These are phyloP conservation scores for Drosophila lini DNA, from an alignment of 1,140 invertebrate genomes.

Conservation along the genomic window DNA sequence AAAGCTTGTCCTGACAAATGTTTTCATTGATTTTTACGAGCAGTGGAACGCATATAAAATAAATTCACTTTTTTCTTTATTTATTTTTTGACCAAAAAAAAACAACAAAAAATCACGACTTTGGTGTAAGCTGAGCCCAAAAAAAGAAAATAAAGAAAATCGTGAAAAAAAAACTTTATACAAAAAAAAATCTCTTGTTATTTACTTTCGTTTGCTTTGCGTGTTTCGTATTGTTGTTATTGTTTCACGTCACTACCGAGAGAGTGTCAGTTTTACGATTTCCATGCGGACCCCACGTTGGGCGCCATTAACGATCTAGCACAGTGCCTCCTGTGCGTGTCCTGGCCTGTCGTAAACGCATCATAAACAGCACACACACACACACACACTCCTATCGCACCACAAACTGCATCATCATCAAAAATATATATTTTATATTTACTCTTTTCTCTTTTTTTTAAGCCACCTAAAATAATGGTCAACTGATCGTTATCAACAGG, in stretches of 20 bases:
- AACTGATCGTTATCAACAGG: slow-evolving; percentile 28
- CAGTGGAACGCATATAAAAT: slow-evolving; percentile 70
- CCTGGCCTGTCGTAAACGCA: slow-evolving; percentile 71
- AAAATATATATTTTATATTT: slow-evolving; percentile 39
- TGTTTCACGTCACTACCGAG: slow-evolving; percentile 18
- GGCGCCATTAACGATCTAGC: slow-evolving; percentile 39
- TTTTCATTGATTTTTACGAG: slow-evolving; percentile 82
- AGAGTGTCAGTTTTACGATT: slow-evolving; percentile 49
- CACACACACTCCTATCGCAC: neutral
- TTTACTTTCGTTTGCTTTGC: slow-evolving; percentile 46
- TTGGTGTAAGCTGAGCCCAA: slow-evolving; percentile 21
- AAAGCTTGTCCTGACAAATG: slow-evolving; percentile 54
- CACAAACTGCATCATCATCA: slow-evolving; percentile 44
- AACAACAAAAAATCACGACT: slow-evolving; percentile 20
- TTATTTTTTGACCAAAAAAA: slow-evolving; percentile 20
- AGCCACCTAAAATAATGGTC: slow-evolving; percentile 20
- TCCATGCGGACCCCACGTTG: slow-evolving; percentile 44
- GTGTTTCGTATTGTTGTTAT: slow-evolving; percentile 11
- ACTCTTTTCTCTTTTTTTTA: slow-evolving; percentile 16
- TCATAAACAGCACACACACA: slow-evolving; percentile 61
- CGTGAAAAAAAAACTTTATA: slow-evolving; percentile 19
- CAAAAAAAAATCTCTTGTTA: slow-evolving; percentile 38
- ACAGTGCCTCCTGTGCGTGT: slow-evolving; percentile 48
- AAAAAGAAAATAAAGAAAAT: neutral
- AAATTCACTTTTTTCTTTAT: slow-evolving; percentile 64